A percentile compares a stretch with the other conserved stretches of the same genome.
Conservation (phyloP, 2,113 vertebrate species). For the Pachycephala philippinensis region DNA sequence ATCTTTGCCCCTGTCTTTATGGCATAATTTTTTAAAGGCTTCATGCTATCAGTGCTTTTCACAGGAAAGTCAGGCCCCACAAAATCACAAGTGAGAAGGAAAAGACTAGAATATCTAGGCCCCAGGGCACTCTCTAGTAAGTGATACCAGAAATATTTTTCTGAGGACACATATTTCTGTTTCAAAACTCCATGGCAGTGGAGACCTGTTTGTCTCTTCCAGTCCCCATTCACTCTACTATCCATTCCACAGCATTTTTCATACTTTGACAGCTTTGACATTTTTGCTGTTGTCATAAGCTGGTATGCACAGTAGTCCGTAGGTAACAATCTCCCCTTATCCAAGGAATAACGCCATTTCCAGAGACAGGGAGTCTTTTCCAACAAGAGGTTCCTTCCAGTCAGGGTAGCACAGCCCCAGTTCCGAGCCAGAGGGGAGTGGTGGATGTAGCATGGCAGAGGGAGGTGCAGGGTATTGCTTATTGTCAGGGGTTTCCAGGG, state of each 20-base stretch:
- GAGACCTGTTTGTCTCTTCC: neutral
- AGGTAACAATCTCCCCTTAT: neutral
- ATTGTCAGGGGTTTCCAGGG: fast-evolving
- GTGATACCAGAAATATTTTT: neutral
- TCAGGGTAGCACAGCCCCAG: fast-evolving
- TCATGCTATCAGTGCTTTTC: neutral
- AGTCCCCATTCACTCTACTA: neutral
- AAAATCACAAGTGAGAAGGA: neutral
- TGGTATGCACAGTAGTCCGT: neutral
- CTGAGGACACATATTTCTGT: neutral
- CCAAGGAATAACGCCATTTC: neutral
- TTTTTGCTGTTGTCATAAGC: neutral
- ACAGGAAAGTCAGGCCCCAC: neutral
- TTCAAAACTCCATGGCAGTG: neutral
- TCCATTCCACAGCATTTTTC: neutral
- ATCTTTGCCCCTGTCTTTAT: neutral
- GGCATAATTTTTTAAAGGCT: neutral
- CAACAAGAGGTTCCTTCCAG: neutral
- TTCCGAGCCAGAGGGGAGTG: fast-evolving
- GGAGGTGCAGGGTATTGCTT: neutral
- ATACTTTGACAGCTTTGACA: neutral
- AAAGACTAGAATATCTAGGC: neutral
- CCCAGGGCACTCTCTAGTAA: neutral
- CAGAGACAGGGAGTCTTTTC: neutral
- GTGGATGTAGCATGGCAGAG: neutral